Evolutionary conservation across 2,888 invertebrate genomes (phyloP), one percentile per base, ranked within the genome.

Genomic region (Oscheius sp.): DNA sequence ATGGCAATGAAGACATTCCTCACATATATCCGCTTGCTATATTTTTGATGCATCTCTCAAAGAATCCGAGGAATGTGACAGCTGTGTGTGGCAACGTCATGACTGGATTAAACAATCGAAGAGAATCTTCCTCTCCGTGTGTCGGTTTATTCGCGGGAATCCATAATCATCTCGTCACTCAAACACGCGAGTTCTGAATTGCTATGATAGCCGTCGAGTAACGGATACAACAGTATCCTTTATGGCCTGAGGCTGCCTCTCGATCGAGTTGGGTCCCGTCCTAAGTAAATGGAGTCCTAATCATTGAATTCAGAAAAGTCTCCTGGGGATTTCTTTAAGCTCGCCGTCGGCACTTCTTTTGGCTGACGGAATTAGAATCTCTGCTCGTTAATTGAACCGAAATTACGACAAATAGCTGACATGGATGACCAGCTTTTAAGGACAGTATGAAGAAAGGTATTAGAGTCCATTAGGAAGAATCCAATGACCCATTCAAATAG

Each of bases 261-360:
- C n/a, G n/a, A 59, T 59, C 41, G 59, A 59, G 59, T 59, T 28
- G 30, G 28, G 26, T 14, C n/a, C 28, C 9, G 26, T 30, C 30
- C 59, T 59, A 59, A 59, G 59, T 59, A 59, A 59, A 59, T 59
- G 59, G 44, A 44, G 59, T 59, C 59, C 44, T 59, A 59, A 59
- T 59, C 59, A 59, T 59, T 24, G 59, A 59, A 59, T 59, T 59
- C 59, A 30, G 44, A 41, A 26, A 28, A 59, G 59, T 41, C 59
- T 26, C 59, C 59, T 20, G 14, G 59, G 59, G 41, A 17, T 26
- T 51, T 30, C 28, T n/a, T 32, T 51, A 51, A 51, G 32, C 28
- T 14, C n/a, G n/a, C n/a, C n/a, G n/a, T n/a, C n/a, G n/a, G 17
- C 45, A 9, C 6, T n/a, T 17, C 45, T 45, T 45, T 6, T n/a